Evolutionary conservation across 2,113 vertebrate species (phyloP), one percentile per base, ranked within the genome.

Genomic region (Cranoglanis bouderius): DNA sequence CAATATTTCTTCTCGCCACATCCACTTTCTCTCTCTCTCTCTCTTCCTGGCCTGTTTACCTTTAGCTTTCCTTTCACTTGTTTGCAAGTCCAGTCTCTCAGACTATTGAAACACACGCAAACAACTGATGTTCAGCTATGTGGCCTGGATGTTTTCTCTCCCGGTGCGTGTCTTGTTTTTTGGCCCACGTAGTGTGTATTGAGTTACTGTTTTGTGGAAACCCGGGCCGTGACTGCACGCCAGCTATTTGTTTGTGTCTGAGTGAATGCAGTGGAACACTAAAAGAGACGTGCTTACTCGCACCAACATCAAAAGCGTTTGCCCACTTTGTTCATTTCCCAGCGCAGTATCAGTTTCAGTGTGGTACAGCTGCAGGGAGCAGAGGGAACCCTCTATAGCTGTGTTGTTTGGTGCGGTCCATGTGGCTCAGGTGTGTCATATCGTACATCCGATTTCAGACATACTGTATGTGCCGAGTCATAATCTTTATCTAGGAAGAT

Each of bases 211-310:
- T 90, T 87, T 63, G 65, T 57, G 81, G 86, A 46, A 82, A 74
- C 77, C 86, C 13, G 85, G 63, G 72, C 61, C 55, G 24, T 77
- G 43, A 53, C 85, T 74, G 57, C 67, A 74, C 51, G 38, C 88
- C 72, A 87, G 83, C 75, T 87, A 80, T 91, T 88, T 90, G 89
- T 91, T 92, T 89, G 88, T 89, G 87, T 90, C 83, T 88, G 85
- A 70, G 63, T 80, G 85, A 89, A 59, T 49, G 78, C 75, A 18
- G 63, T 85, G 70, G 21, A 70, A 85, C 72, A 65, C 18, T 61
- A 72, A 91, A 84, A 80, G 77, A 87, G 70, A 80, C 77, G 65
- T 83, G 87, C 78, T 72, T 81, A 38, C 75, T 59, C 59, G n/a
- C 80, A 82, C n/a, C 80, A 57, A 82, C 80, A 82, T 57, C 80